Percentiles rank a stretch among this genome's conserved stretches.
Conservation (phyloP, 2,888 invertebrate species). For the Agrotis puta region DNA sequence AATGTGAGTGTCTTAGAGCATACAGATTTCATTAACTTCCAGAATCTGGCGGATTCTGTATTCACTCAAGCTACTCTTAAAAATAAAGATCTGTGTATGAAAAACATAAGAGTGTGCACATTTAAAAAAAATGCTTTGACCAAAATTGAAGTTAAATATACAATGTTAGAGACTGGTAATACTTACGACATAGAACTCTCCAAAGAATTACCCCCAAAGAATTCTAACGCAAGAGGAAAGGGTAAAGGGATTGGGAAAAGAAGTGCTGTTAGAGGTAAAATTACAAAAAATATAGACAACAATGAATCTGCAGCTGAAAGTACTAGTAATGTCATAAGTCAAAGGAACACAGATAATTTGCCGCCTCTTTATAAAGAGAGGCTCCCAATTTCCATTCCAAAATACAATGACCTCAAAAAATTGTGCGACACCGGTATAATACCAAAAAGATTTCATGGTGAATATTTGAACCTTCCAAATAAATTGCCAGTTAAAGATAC, state of each 20-base stretch:
- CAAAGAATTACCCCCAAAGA: conserved; percentile 25
- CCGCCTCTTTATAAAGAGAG: conserved; percentile 5
- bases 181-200: conserved; percentile 26
- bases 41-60: conserved; percentile 22
- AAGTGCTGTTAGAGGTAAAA: conserved; percentile 12
- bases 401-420: conserved; percentile 11
- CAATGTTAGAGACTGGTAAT: conserved; percentile 26
- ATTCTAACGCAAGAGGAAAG: conserved; percentile 8
- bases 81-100: conserved; percentile 35
- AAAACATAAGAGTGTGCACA: conserved; percentile 31
- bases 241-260: conserved; percentile 12
- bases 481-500: neutral
- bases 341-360: conserved; percentile 10
- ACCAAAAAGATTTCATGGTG: conserved; percentile 10
- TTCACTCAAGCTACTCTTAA: conserved; percentile 32
- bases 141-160: conserved; percentile 32
- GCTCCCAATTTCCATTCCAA: conserved; percentile 17
- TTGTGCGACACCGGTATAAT: conserved; percentile 15
- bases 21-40: conserved; percentile 32
- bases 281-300: neutral
- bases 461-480: conserved; percentile 6
- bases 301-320: conserved; percentile 6
- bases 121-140: conserved; percentile 25
- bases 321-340: conserved; percentile 2
- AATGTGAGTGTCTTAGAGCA: conserved; percentile 40